Conservation (phyloP, 2,797 vertebrate species). For the Amblyraja radiata region DNA sequence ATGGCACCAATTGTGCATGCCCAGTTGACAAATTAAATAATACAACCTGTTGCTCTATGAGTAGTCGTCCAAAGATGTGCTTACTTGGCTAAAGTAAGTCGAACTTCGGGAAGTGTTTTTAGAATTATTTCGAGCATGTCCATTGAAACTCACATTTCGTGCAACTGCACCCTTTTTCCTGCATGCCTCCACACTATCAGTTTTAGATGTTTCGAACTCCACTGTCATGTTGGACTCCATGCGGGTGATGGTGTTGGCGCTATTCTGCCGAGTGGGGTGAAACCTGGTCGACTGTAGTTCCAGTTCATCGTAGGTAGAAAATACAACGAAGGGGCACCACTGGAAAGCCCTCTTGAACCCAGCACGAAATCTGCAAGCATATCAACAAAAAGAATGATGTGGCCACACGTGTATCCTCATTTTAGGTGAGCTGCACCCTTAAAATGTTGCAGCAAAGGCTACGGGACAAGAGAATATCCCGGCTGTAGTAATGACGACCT, state of each 20-base stretch:
- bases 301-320: slow-evolving; percentile 77
- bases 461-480: no score
- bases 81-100: slow-evolving; percentile 56
- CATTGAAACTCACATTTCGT: slow-evolving; percentile 51
- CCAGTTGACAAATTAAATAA: slow-evolving; percentile 4
- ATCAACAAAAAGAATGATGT: not conserved
- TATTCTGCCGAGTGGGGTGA: slow-evolving; percentile 71
- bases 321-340: slow-evolving; percentile 81
- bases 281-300: slow-evolving; percentile 74
- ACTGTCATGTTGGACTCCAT: slow-evolving; percentile 72
- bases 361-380: slow-evolving; percentile 69
- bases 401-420: not conserved
- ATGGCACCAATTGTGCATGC: not conserved
- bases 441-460: not conserved
- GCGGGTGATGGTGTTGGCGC: slow-evolving; percentile 77
- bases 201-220: slow-evolving; percentile 60
- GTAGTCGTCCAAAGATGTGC: slow-evolving; percentile 53
- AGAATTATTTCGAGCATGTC: slow-evolving; percentile 50
- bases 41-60: slow-evolving; percentile 46
- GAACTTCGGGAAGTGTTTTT: slow-evolving; percentile 53
- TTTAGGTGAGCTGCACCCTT: not conserved
- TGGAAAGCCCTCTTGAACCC: slow-evolving; percentile 85
- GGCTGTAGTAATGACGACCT: no score
- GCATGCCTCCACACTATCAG: slow-evolving; percentile 47
- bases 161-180: slow-evolving; percentile 60